These are phyloP conservation scores for Agelaius phoeniceus DNA, from an alignment of 2,113 vertebrate genomes.

Conservation along the genomic window DNA sequence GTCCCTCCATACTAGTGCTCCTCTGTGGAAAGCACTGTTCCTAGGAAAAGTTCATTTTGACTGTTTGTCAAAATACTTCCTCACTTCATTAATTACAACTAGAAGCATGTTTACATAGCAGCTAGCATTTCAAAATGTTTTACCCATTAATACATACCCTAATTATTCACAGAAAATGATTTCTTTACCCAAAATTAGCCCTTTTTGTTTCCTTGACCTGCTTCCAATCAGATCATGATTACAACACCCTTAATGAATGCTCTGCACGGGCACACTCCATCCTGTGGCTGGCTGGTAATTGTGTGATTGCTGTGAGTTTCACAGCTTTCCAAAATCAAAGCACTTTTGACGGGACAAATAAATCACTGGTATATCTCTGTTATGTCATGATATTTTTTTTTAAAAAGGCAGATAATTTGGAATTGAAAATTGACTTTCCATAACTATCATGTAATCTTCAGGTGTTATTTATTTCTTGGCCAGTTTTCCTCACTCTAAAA, in stretches of 20 bases:
- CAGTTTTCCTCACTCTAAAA: background rate
- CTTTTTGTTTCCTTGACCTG: conserved; percentile 1
- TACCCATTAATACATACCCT: background rate
- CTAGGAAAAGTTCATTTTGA: background rate
- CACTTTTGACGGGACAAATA: conserved; percentile 1
- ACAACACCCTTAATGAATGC: conserved; percentile 6
- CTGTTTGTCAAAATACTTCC: conserved; percentile 23
- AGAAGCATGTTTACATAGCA: background rate
- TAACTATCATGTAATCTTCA: background rate
- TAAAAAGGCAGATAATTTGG: background rate
- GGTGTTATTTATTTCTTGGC: background rate
- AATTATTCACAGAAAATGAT: conserved; percentile 41
- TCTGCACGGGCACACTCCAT: background rate
- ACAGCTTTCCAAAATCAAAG: conserved; percentile 12
- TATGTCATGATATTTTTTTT: background rate
- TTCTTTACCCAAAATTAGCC: conserved; percentile 21
- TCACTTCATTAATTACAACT: conserved; percentile 29
- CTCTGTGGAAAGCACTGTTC: background rate
- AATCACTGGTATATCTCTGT: background rate
- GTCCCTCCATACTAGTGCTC: background rate
- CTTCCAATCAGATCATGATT: conserved; percentile 41
- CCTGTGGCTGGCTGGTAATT: background rate
- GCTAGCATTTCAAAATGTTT: conserved; percentile 17
- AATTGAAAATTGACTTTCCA: background rate
- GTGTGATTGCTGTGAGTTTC: background rate